Base-by-base conservation (phyloP, 2,888 invertebrate species). In the Lochmaea capreae region DNA sequence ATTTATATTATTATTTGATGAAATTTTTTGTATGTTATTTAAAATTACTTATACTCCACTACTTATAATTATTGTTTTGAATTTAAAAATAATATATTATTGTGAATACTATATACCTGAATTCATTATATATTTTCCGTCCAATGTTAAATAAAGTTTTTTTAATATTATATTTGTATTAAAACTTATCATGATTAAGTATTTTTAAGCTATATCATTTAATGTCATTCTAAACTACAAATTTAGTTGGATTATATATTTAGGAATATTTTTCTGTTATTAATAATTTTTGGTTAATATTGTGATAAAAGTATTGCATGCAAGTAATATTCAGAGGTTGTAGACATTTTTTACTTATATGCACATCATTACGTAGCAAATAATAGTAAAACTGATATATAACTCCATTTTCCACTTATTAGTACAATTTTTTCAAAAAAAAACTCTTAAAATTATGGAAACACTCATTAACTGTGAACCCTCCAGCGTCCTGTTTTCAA, bases 61-160 rank as follows among this genome's bases (percentile, higher is more conserved):
- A 33, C 49, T 49, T 5, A 49, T 49, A n/a, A 49, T 49, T 49
- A 14, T 14, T 49, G n/a, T 49, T 14, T n/a, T 49, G n/a, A n/a
- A 14, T n/a, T 49, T 49, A 6, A 49, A 2, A 49, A 49, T 49
- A 49, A 12, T n/a, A 58, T 22, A 18, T 18, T 61, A 16, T 39
- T 61, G 61, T 61, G n/a, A 39, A 61, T 61, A 61, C 33, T 9
- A n/a, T n/a, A n/a, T n/a, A 39, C 33, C 33, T 10, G 8, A n/a
- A 61, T 61, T 61, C 42, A 16, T 61, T 61, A 39, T 61, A 61
- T 61, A 61, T 61, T 61, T 39, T 16, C 61, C 61, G 61, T 61
- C 61, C 61, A 61, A 33, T 61, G 10, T 61, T 61, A 11, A 26
- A 26, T 58, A 11, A 58, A 14, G 8, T 8, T 49, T 39, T 39